These are phyloP conservation scores for Drosophila nasuta DNA, from an alignment of 1,140 invertebrate genomes.

Conservation along the genomic window DNA sequence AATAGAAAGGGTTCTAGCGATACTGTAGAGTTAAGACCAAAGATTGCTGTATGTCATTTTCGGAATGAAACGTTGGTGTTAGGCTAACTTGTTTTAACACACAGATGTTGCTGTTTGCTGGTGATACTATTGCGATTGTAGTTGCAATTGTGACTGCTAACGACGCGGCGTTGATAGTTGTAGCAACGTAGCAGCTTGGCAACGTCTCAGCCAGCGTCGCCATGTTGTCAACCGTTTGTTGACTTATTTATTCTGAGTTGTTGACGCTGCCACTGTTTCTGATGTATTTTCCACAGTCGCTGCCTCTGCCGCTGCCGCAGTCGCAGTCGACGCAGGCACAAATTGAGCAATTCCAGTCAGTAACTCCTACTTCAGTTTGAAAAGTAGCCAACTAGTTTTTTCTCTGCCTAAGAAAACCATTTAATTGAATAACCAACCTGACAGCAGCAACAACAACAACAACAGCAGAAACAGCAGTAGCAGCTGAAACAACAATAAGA, in stretches of 20 bases:
- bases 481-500: conserved; percentile 40
- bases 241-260: conserved; percentile 25
- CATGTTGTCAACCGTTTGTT: conserved; percentile 44
- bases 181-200: conserved; percentile 9
- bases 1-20: conserved; percentile 31
- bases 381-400: conserved; percentile 77
- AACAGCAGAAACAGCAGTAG: conserved; percentile 26
- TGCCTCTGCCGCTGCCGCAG: conserved; percentile 5
- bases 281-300: background rate
- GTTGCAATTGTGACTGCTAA: conserved; percentile 10
- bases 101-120: conserved; percentile 18
- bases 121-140: conserved; percentile 27
- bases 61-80: conserved; percentile 61
- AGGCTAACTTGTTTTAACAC: conserved; percentile 36
- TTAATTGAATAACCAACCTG: conserved; percentile 70
- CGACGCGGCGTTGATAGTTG: conserved; percentile 27
- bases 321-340: conserved; percentile 62
- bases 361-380: conserved; percentile 81
- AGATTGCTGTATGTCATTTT: conserved; percentile 51
- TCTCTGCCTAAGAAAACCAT: conserved; percentile 61
- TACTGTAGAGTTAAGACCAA: conserved; percentile 59
- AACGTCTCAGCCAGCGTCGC: conserved; percentile 42
- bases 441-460: conserved; percentile 27
- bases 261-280: conserved; percentile 10
- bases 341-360: conserved; percentile 82